Conservation (phyloP, 1,140 invertebrate species). For the Zaprionus vittiger region DNA sequence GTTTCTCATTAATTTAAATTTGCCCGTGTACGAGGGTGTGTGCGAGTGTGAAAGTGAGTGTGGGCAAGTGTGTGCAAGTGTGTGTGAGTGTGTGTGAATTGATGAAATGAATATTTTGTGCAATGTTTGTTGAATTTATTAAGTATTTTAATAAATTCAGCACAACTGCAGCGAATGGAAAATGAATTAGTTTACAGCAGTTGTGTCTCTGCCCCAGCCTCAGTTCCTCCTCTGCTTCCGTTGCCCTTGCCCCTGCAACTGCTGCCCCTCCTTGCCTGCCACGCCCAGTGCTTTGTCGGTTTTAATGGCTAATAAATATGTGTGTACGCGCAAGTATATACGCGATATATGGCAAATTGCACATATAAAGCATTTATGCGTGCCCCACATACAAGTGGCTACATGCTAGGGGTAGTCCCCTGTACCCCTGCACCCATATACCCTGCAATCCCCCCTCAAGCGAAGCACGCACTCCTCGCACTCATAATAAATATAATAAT, state of each 20-base stretch:
- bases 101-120: constrained; percentile 28
- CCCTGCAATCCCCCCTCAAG: neutral
- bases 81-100: constrained; percentile 17
- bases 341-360: constrained; percentile 23
- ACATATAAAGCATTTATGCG: constrained; percentile 37
- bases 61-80: neutral
- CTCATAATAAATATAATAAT: constrained; percentile 29
- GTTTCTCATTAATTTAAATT: constrained; percentile 14
- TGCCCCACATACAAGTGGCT: constrained; percentile 11
- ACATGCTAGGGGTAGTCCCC: neutral
- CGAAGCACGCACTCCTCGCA: neutral
- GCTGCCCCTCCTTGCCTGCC: neutral
- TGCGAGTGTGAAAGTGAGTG: neutral
- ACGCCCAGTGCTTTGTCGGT: neutral
- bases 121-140: constrained; percentile 28
- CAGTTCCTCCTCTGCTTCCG: neutral
- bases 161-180: constrained; percentile 32
- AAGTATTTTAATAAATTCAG: constrained; percentile 34
- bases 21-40: neutral
- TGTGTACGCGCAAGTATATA: neutral
- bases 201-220: neutral
- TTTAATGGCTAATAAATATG: constrained; percentile 41
- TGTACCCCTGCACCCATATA: neutral
- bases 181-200: constrained; percentile 35
- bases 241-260: neutral